Conservation (phyloP, 2,797 vertebrate genomes). For the Scarus forsteni region DNA sequence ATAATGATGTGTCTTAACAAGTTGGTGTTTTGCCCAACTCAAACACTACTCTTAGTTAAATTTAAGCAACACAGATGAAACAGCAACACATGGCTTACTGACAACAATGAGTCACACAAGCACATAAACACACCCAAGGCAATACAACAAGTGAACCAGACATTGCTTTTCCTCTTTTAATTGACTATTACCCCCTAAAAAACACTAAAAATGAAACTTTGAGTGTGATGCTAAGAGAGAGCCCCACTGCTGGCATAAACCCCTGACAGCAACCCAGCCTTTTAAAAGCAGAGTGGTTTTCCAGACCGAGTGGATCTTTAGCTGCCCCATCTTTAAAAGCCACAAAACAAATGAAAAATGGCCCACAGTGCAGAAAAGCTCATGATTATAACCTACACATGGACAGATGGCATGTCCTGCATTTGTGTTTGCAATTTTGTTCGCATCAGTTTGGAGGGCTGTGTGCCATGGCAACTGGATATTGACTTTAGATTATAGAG, state of each 20-base stretch:
- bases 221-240: conserved; percentile 8
- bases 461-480: conserved; percentile 56
- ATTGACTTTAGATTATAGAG: conserved; percentile 72
- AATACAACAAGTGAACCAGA: conserved; percentile 1
- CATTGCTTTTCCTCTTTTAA: too few species aligned
- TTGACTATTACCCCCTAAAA: too few species aligned
- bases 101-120: conserved; percentile 24
- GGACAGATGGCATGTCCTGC: conserved; percentile 71
- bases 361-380: conserved; percentile 72
- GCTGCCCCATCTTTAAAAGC: conserved; percentile 76
- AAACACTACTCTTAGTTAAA: conserved; percentile 2
- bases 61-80: conserved; percentile 7
- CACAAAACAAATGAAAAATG: conserved; percentile 82
- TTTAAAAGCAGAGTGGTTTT: conserved; percentile 70
- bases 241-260: conserved; percentile 39
- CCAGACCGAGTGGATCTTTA: conserved; percentile 61
- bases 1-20: too few species aligned
- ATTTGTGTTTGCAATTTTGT: conserved; percentile 71
- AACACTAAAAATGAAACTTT: conserved; percentile 26
- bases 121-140: conserved; percentile 20
- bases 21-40: too few species aligned
- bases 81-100: conserved; percentile 31
- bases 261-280: conserved; percentile 50
- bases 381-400: conserved; percentile 78
- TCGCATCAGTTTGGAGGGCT: conserved; percentile 61